Percentiles rank a stretch among this genome's conserved stretches.
phyloP scores from a whole-genome alignment of 2,113 vertebrate genomes.

The Anseranas semipalmata region DNA sequence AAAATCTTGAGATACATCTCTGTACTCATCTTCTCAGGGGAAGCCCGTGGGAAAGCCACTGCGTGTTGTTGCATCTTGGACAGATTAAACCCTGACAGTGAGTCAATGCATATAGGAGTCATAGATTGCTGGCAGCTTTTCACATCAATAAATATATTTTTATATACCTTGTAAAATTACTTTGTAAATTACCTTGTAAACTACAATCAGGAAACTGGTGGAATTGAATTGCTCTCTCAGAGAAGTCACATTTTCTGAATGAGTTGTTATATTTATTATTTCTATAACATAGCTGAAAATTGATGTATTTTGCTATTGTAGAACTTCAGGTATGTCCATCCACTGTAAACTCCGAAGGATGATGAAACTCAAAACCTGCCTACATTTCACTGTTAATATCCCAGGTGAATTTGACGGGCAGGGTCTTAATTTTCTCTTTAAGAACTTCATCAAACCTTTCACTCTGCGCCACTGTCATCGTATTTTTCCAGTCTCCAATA shows the following conservation, averaged over 20 bases:
- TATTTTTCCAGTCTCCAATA: constrained; percentile 67
- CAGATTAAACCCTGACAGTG: background rate
- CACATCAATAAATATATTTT: too few relatives aligned
- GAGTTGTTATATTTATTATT: background rate
- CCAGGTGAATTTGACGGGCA: constrained; percentile 62
- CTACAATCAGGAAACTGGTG: background rate
- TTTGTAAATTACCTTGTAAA: too few relatives aligned
- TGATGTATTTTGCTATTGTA: background rate
- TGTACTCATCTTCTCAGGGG: background rate
- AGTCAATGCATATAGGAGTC: background rate
- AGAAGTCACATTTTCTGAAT: background rate
- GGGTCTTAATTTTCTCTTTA: constrained; percentile 22
- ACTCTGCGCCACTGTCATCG: constrained; percentile 61
- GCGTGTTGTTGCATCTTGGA: background rate
- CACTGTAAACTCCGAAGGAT: background rate
- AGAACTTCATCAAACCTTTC: constrained; percentile 58
- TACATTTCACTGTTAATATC: constrained; percentile 28
- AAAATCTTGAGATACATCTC: background rate
- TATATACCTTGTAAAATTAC: too few relatives aligned
- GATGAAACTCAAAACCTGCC: background rate
- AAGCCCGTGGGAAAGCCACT: background rate
- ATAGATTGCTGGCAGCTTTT: background rate
- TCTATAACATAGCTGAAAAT: background rate
- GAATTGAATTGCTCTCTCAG: background rate
- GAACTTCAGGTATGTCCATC: background rate